Base-by-base conservation (phyloP, 2,797 vertebrate genomes). In the Pseudomugil gertrudae region DNA sequence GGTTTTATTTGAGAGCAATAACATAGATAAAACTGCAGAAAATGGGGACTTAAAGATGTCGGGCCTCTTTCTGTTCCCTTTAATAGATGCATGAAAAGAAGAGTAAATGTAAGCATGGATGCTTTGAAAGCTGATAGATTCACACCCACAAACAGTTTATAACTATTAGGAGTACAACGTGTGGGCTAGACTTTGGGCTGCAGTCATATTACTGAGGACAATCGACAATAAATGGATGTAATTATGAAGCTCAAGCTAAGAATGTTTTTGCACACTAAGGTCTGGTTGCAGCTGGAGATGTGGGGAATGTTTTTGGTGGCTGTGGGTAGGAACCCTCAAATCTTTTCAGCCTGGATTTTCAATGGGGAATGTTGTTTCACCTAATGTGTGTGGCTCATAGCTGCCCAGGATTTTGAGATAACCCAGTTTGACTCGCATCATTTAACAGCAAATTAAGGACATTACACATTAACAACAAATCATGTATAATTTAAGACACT, bases 191-290 rank as follows among this genome's bases (percentile, higher is more conserved):
- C 15, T 56, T 45, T 7, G 2, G 21, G 27, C 61, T 63, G 48
- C 50, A 57, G 70, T 52, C 74, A 36, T 24, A 10, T 32, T 40
- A 45, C 35, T 35, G 47, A 76, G 69, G 68, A 73, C 68, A 50
- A 71, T 67, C 63, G 61, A 74, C 67, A 62, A 43, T 52, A 71
- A 84, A 77, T 79, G 55, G 70, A 72, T 32, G 9, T 67, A 60
- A 78, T 82, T 78, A 66, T 67, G 74, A 62, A 72, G 45, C 29
- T 53, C 21, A 33, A 8, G 14, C 30, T 45, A n/a, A 57, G 72
- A 80, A 67, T 59, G 69, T 66, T 74, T 79, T 66, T 63, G 45
- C n/a, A 26, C 59, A 57, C 30, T 10, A 26, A 24, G 38, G 27
- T 74, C 63, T 77, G 63, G 65, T 63, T 78, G 68, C 29, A 59